Base-by-base conservation (phyloP, 2,797 vertebrate species). In the Phrynocephalus forsythii region DNA sequence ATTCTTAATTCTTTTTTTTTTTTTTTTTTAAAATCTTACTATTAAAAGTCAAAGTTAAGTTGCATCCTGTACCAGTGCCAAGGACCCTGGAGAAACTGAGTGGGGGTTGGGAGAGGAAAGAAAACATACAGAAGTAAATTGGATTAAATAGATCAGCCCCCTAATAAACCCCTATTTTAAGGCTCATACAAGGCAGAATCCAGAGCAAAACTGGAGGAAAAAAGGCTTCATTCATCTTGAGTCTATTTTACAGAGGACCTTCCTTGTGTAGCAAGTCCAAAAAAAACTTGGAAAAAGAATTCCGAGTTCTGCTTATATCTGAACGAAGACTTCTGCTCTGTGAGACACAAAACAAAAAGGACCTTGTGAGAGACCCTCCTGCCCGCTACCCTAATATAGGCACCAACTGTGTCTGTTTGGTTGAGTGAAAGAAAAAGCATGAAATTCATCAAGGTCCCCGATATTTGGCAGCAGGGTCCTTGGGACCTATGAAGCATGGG, bases 211-310 rank as follows among this genome's bases (percentile, higher is more conserved):
- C 52, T 79, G 69, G 85, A 90, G 85, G 50, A 44, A 92, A 66
- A 94, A 93, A 92, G 90, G 67, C 44, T 88, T 93, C 77, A 87
- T 92, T 95, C 83, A 83, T 88, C 8, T 93, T 90, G 91, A 75
- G 83, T 33, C 3, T 89, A 38, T 91, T n/a, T 71, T 85, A 78
- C 38, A 91, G 81, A 75, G 85, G 73, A 92, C n/a, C 24, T 89
- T 88, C 44, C 26, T 10, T 4, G 1, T 10, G 20, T 1, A 87
- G 71, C 79, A 90, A 89, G 93, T 90, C 91, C 91, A 94, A 93
- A 91, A 92, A 93, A 92, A 95, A 92, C 88, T 90, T 86, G 72
- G 86, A 85, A 83, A 89, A 26, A 91, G 63, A 82, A 93, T 91
- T 92, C 91, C 38, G 86, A 44, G 60, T 83, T 81, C 68, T 86